Percentiles rank a stretch among this genome's conserved stretches.
Conservation (phyloP, 2,113 vertebrate species). For the Tragelaphus buxtoni region DNA sequence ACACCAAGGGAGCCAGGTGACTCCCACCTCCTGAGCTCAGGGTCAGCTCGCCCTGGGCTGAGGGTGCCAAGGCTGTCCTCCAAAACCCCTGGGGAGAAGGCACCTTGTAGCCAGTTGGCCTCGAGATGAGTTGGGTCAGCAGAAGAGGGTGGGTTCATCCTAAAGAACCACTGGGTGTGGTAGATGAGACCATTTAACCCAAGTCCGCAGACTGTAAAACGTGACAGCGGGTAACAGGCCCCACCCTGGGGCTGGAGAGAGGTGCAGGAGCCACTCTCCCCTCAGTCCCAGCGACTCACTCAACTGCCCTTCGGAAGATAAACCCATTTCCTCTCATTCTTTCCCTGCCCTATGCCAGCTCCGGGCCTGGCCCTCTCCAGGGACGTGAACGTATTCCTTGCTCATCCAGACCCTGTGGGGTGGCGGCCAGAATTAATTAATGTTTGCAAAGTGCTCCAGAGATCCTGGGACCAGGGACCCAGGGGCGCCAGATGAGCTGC, state of each 20-base stretch:
- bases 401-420: constrained; percentile 47
- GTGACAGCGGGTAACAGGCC: background rate
- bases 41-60: background rate
- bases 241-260: background rate
- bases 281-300: background rate
- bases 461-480: constrained; percentile 53
- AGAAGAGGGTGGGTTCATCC: background rate
- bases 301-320: background rate
- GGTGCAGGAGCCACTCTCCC: background rate
- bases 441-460: constrained; percentile 63
- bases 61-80: background rate
- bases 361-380: background rate
- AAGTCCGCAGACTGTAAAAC: background rate
- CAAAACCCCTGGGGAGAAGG: background rate
- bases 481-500: constrained; percentile 59
- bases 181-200: background rate
- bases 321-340: background rate
- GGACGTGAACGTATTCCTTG: background rate
- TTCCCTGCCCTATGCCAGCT: background rate
- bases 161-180: background rate
- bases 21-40: background rate
- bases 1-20: background rate
- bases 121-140: background rate
- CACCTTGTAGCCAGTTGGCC: background rate
- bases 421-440: constrained; percentile 69